Evolutionary conservation across 1,140 invertebrate genomes (phyloP).

Genomic region (Aphidius ervi): DNA sequence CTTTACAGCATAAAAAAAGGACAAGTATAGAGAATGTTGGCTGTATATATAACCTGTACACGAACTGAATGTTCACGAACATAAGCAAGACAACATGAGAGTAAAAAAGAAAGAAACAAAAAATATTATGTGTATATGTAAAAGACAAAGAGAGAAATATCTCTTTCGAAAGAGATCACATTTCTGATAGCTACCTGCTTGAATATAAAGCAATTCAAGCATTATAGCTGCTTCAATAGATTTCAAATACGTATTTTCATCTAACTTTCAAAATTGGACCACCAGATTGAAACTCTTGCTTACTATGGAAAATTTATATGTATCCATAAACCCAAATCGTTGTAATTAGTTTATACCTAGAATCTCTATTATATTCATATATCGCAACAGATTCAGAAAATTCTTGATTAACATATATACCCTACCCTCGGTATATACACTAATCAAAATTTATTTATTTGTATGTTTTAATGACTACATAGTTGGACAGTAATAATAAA

Average conservation of each 20-base stretch:
- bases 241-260: slow-evolving; percentile 29
- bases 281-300: slow-evolving; percentile 32
- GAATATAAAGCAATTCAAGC: slow-evolving; percentile 26
- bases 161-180: slow-evolving; percentile 1
- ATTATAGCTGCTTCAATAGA: slow-evolving; percentile 27
- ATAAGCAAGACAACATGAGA: not conserved
- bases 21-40: too few species aligned
- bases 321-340: not conserved
- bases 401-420: too few species aligned
- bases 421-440: too few species aligned
- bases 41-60: slow-evolving; percentile 12
- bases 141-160: slow-evolving; percentile 5
- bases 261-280: slow-evolving; percentile 30
- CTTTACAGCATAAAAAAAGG: too few species aligned
- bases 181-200: slow-evolving; percentile 25
- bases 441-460: too few species aligned
- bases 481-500: too few species aligned
- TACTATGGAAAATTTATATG: slow-evolving; percentile 7
- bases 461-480: too few species aligned
- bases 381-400: too few species aligned
- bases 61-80: not conserved
- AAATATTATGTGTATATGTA: not conserved
- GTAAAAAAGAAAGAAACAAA: too few species aligned
- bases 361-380: too few species aligned
- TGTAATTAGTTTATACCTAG: too few species aligned